Evolutionary conservation across 2,888 invertebrate genomes (phyloP).

Genomic region (Endotricha flammealis): DNA sequence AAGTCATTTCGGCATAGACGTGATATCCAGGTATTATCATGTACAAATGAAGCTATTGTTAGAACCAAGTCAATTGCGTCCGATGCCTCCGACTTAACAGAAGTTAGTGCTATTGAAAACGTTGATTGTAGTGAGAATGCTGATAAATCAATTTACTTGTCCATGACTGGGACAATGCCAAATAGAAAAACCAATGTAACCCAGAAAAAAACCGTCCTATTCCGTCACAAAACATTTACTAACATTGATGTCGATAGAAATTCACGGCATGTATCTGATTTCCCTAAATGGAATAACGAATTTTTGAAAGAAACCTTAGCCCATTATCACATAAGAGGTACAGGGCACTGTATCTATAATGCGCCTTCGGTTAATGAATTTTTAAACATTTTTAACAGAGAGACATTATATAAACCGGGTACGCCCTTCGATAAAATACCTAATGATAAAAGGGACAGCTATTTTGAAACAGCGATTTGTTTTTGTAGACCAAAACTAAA

Average conservation of each 20-base stretch:
- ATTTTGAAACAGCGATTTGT: constrained; percentile 70
- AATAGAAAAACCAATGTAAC: constrained; percentile 43
- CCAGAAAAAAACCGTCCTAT: constrained; percentile 58
- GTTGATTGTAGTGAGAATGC: constrained; percentile 60
- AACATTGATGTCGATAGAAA: constrained; percentile 66
- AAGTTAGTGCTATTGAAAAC: constrained; percentile 69
- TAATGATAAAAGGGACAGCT: constrained; percentile 53
- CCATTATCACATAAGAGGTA: constrained; percentile 67
- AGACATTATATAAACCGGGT: constrained; percentile 52
- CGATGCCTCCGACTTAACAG: constrained; percentile 54
- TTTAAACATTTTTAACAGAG: constrained; percentile 67
- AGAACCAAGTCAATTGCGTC: constrained; percentile 56
- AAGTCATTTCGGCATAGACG: constrained; percentile 62
- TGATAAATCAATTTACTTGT: constrained; percentile 49
- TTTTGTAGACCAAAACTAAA: constrained; percentile 62
- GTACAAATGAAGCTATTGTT: constrained; percentile 38
- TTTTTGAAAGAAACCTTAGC: constrained; percentile 63
- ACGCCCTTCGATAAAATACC: constrained; percentile 51
- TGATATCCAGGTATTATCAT: constrained; percentile 29
- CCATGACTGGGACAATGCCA: constrained; percentile 67
- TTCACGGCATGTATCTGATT: constrained; percentile 47
- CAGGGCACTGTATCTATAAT: constrained; percentile 68
- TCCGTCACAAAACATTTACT: constrained; percentile 71
- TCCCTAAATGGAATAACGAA: constrained; percentile 50
- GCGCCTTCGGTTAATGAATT: constrained; percentile 65